Evolutionary conservation across 2,797 vertebrate genomes (phyloP), one percentile per base, ranked within the genome.

Genomic region (Melanogrammus aeglefinus): DNA sequence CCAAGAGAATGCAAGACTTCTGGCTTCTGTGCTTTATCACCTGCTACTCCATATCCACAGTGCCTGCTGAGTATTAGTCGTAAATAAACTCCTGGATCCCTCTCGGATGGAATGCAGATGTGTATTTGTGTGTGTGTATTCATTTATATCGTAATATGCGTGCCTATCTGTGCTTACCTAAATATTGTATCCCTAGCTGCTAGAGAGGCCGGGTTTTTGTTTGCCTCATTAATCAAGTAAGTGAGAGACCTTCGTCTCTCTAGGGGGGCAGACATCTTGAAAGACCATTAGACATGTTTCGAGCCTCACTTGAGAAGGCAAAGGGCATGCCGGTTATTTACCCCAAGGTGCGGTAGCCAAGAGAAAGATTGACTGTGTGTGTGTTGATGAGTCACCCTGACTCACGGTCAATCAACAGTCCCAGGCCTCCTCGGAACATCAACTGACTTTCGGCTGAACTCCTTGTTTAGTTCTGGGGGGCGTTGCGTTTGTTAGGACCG

Each of bases 51-150:
- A 76, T 81, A 75, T 79, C 21, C n/a, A 16, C 75, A 51, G 39
- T 63, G 79, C 83, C 51, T 76, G 57, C 66, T 77, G 70, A 72
- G 24, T 27, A 29, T 71, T 14, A 86, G 83, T 83, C 84, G 76
- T 86, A 86, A 84, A 85, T 87, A 87, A 93, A 92, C 86, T 83
- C 36, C 85, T 76, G 78, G 79, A 91, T 91, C 90, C 85, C 79
- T 84, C 71, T 75, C 38, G 77, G 27, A 69, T 84, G 79, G 77
- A 87, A 87, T 88, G 86, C 35, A 74, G 76, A 70, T 81, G 47
- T 76, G 31, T 82, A 39, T 80, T 39, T 72, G 47, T 72, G 21
- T 75, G 75, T 74, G 38, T 80, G 71, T 72, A 47, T 51, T 41
- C 63, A 72, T 79, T 72, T 74, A 63, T 72, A 39, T 39, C 9